phyloP scores from a whole-genome alignment of 2,797 vertebrate species.

The Megaceryle alcyon region DNA sequence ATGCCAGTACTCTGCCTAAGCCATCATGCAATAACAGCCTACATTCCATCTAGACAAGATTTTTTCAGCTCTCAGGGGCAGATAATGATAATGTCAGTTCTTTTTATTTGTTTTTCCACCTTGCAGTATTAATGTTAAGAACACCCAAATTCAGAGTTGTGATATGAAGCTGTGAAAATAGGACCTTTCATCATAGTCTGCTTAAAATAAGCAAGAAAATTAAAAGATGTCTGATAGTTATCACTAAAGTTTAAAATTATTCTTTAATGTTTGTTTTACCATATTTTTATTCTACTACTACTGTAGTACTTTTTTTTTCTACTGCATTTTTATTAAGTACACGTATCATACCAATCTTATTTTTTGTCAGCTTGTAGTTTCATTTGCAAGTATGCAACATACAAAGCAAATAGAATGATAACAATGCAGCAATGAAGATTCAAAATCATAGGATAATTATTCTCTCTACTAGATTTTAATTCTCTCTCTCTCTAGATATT shows the following conservation, averaged over 20 bases:
- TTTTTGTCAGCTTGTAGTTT: background rate
- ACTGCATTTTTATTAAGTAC: background rate
- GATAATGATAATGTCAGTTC: accelerated
- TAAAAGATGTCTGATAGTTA: background rate
- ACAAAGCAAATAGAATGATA: background rate
- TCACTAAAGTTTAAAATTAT: background rate
- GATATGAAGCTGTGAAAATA: background rate
- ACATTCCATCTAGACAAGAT: background rate
- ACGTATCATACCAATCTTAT: background rate
- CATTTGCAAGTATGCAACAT: background rate
- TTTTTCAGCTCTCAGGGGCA: background rate
- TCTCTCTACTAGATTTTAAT: no score
- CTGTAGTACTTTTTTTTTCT: no score
- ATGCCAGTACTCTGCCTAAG: background rate
- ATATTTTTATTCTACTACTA: background rate
- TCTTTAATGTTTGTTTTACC: background rate
- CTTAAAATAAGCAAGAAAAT: background rate
- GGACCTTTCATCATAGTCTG: background rate
- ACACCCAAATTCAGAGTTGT: accelerated
- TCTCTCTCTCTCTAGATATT: no score
- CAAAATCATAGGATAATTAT: background rate
- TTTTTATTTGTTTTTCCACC: background rate
- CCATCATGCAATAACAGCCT: background rate
- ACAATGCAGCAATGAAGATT: background rate
- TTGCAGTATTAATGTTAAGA: background rate